Evolutionary conservation across 2,888 invertebrate species (phyloP).

Genomic region (Stenchaetothrips biformis): DNA sequence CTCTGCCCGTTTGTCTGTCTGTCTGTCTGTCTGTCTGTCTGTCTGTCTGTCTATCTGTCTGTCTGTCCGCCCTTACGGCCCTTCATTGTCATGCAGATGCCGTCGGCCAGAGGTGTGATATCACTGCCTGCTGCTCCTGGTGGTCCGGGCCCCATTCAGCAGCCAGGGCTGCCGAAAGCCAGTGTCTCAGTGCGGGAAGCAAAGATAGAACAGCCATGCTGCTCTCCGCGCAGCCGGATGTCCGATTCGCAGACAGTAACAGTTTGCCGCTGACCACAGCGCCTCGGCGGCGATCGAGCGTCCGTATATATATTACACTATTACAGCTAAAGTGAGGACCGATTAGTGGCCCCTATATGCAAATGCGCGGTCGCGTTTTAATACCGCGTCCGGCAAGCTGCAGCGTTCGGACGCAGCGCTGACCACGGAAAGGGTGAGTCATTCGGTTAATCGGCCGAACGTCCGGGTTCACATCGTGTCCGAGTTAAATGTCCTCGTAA

Average conservation of each 20-base stretch:
- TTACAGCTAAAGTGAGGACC: neutral
- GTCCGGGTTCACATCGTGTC: too few relatives aligned
- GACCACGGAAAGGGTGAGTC: neutral
- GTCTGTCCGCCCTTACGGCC: too few relatives aligned
- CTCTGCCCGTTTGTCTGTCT: too few relatives aligned
- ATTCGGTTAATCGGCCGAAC: neutral
- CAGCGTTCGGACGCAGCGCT: neutral
- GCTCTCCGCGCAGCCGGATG: too few relatives aligned
- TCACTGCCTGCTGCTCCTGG: neutral
- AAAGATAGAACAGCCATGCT: too few relatives aligned
- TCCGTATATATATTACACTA: neutral
- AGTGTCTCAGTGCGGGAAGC: too few relatives aligned
- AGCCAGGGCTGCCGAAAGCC: too few relatives aligned
- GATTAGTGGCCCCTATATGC: neutral
- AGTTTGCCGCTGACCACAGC: neutral
- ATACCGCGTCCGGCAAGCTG: neutral
- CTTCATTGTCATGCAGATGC: neutral
- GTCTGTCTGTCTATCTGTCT: too few relatives aligned
- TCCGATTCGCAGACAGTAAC: too few relatives aligned
- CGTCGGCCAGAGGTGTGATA: neutral
- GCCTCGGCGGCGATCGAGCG: neutral
- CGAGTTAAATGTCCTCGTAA: too few relatives aligned
- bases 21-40: too few relatives aligned
- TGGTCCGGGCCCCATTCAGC: neutral
- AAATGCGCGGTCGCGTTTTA: constrained; percentile 2